Evolutionary conservation across 2,888 invertebrate genomes (phyloP).

Genomic region (Prenolepis imparis): DNA sequence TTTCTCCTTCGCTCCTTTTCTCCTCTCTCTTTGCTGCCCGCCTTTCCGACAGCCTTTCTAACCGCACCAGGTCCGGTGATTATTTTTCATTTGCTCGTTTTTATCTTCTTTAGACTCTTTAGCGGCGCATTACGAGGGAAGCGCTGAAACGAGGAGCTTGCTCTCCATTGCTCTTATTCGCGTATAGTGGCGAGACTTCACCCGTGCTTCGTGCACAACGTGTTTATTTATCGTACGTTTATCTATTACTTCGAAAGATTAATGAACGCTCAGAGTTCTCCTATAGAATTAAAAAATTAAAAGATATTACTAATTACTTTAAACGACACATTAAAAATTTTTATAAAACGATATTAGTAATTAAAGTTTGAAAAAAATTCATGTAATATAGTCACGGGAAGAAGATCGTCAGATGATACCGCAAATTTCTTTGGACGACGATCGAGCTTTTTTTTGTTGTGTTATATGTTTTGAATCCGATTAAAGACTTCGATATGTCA

Average conservation of each 20-base stretch:
- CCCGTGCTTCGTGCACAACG: constrained; percentile 37
- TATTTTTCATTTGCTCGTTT: constrained; percentile 76
- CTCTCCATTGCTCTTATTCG: constrained; percentile 57
- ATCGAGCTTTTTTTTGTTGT: constrained; percentile 31
- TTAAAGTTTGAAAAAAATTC: constrained; percentile 21
- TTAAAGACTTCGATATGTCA: constrained; percentile 54
- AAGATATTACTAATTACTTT: neutral
- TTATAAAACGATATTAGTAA: neutral
- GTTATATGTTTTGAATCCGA: constrained; percentile 54
- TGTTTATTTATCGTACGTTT: constrained; percentile 52
- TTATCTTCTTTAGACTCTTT: constrained; percentile 72
- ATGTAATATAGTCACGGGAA: constrained; percentile 48
- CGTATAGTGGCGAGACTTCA: constrained; percentile 50
- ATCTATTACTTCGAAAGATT: constrained; percentile 50
- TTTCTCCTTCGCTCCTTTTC: constrained; percentile 29
- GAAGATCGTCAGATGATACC: constrained; percentile 23
- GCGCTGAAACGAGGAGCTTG: constrained; percentile 57
- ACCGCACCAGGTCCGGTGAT: constrained; percentile 68
- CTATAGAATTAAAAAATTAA: constrained; percentile 17
- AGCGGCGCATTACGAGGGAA: constrained; percentile 62
- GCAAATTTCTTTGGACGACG: constrained; percentile 36
- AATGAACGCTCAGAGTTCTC: constrained; percentile 23
- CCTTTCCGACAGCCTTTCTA: constrained; percentile 49
- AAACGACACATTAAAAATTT: constrained; percentile 3
- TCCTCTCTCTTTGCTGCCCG: constrained; percentile 45